Percentiles rank a stretch among this genome's conserved stretches.
phyloP scores from a whole-genome alignment of 2,113 vertebrate genomes.

The Paradisaea rubra region DNA sequence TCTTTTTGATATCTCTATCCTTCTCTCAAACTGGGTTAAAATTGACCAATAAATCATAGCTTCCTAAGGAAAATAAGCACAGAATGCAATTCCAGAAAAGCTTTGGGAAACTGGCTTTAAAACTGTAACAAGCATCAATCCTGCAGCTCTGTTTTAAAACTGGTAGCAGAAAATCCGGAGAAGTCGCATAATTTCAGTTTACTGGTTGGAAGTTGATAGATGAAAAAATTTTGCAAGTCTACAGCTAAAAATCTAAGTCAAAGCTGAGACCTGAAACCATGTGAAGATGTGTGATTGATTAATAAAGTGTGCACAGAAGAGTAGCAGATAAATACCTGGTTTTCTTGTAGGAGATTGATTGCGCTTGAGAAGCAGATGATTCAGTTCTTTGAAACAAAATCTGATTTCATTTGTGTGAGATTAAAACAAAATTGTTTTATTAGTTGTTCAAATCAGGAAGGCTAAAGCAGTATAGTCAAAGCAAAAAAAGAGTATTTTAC shows the following conservation, averaged over 20 bases:
- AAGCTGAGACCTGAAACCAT: neutral
- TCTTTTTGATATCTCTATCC: neutral
- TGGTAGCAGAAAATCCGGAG: neutral
- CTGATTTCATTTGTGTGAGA: neutral
- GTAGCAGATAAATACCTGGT: neutral
- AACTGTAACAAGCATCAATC: neutral
- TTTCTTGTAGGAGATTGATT: neutral
- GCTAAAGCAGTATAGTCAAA: neutral
- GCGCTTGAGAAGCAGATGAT: neutral
- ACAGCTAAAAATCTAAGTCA: neutral
- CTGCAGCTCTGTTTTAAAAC: neutral
- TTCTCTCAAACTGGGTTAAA: neutral
- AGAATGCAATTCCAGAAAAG: neutral
- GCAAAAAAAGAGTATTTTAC: neutral
- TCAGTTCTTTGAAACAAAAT: neutral
- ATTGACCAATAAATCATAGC: neutral
- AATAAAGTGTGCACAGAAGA: neutral
- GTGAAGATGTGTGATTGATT: neutral
- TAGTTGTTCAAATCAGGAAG: neutral
- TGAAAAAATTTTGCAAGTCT: neutral
- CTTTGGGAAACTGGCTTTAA: neutral
- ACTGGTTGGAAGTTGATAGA: neutral
- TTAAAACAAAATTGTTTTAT: neutral
- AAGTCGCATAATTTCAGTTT: neutral
- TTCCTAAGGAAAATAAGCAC: neutral